Evolutionary conservation across 1,140 invertebrate species (phyloP).

Genomic region (Meteorus sp.): DNA sequence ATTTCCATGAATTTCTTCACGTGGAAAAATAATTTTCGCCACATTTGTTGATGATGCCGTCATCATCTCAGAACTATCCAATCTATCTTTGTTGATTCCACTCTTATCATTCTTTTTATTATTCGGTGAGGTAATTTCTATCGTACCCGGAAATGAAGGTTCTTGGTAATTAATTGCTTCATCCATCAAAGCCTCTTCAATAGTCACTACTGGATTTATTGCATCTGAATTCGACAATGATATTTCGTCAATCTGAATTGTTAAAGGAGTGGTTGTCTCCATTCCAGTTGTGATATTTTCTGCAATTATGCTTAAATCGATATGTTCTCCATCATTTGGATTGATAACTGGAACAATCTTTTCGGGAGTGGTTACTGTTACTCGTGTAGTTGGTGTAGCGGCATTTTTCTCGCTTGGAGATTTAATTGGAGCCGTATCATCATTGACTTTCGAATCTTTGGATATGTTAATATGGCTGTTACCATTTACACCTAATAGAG

Average conservation of each 20-base stretch:
- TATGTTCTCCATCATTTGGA: not conserved
- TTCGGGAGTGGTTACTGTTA: not conserved
- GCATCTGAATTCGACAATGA: not conserved
- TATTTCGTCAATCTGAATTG: not conserved
- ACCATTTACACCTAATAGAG: constrained; percentile 32
- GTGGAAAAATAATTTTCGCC: constrained; percentile 15
- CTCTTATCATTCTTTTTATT: not conserved
- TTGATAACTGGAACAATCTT: not conserved
- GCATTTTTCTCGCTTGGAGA: not conserved
- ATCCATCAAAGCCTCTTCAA: constrained; percentile 17
- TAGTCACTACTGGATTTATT: constrained; percentile 15
- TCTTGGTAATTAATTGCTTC: not conserved
- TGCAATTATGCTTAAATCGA: constrained; percentile 26
- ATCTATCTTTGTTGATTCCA: not conserved
- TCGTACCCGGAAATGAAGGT: not conserved
- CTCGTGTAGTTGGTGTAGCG: not conserved
- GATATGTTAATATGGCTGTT: constrained; percentile 8
- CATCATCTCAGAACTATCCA: constrained; percentile 27
- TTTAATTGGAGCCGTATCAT: not conserved
- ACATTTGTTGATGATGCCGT: constrained; percentile 24
- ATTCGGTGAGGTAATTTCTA: not conserved
- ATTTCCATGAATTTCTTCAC: not conserved
- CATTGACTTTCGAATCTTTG: not conserved
- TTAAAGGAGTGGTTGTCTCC: not conserved
- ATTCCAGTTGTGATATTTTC: constrained; percentile 12